Evolutionary conservation across 2,113 vertebrate genomes (phyloP), one percentile per base, ranked within the genome.

Genomic region (Lathamus discolor): DNA sequence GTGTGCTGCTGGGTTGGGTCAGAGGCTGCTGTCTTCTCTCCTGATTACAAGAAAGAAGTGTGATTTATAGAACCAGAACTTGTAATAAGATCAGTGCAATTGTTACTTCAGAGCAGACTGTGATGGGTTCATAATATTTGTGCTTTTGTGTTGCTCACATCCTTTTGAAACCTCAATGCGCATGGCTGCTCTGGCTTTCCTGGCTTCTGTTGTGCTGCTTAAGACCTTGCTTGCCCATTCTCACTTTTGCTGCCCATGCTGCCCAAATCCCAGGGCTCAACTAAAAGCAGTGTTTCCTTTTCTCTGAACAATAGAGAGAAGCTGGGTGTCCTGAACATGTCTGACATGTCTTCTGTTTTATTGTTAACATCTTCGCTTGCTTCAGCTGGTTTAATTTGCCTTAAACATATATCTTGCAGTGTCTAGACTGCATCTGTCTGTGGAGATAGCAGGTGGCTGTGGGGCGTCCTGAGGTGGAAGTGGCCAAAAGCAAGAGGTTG

Each of bases 351-450:
- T 92, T 84, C 52, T 86, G 41, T 33, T 43, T 66, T 33, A 52
- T 69, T 91, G 59, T 37, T 89, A 93, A 74, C 72, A 81, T 37
- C 61, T 94, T 83, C 55, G 49, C 75, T 69, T 29, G 70, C 37
- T 92, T 93, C 88, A 43, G 55, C 57, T 75, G 74, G 20, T 62
- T 57, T 92, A 83, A 90, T 92, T 86, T 91, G 83, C 62, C 37
- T 51, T 83, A 70, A 66, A 28, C 24, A 62, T 1, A 9, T 48
- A 23, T 23, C 75, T 79, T 51, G 63, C 67, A 37, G 51, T 2
- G 70, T 52, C 74, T 49, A 62, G 77, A 41, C 55, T 23, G 22
- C 57, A 25, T 18, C 62, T 61, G 74, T 25, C 46, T 10, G 4
- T 5, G 73, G 51, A 75, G 66, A 11, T 4, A 51, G 81, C 57